These are phyloP conservation scores for Athetis lepigone DNA, from an alignment of 2,888 invertebrate species.

Conservation along the genomic window DNA sequence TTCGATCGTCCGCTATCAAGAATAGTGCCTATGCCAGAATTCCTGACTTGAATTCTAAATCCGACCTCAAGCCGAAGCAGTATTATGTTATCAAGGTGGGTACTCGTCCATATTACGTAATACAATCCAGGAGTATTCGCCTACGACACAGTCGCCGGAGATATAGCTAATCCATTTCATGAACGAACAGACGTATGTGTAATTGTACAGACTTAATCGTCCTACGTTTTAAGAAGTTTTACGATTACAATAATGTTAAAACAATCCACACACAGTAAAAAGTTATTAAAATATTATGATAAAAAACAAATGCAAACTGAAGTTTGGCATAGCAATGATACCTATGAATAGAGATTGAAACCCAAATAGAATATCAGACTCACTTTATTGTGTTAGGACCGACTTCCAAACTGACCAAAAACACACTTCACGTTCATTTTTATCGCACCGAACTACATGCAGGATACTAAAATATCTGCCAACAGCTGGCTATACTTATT, in stretches of 20 bases:
- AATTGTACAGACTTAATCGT: not conserved
- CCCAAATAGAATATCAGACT: not conserved
- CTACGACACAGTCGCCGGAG: constrained; percentile 19
- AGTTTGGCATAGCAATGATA: not conserved
- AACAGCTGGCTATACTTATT: not conserved
- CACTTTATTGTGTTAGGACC: not conserved
- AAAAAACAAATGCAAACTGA: not conserved
- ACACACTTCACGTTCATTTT: constrained; percentile 11
- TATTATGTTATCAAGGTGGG: constrained; percentile 31
- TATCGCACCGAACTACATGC: constrained; percentile 4
- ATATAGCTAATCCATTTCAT: constrained; percentile 30
- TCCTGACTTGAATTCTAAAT: constrained; percentile 23
- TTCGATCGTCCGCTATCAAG: not conserved
- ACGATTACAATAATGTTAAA: not conserved
- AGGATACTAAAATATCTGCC: not conserved
- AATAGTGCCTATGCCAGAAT: constrained; percentile 11
- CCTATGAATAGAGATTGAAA: constrained; percentile 10
- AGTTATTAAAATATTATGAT: not conserved
- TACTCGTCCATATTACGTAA: constrained; percentile 14
- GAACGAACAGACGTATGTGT: constrained; percentile 9
- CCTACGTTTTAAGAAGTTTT: constrained; percentile 1
- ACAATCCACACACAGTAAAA: not conserved
- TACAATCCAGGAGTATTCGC: constrained; percentile 15
- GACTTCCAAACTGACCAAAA: constrained; percentile 2
- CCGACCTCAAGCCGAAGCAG: constrained; percentile 4